These are phyloP conservation scores for Xenotilapia flavipinnis DNA, from an alignment of 2,113 vertebrate species.

Conservation along the genomic window DNA sequence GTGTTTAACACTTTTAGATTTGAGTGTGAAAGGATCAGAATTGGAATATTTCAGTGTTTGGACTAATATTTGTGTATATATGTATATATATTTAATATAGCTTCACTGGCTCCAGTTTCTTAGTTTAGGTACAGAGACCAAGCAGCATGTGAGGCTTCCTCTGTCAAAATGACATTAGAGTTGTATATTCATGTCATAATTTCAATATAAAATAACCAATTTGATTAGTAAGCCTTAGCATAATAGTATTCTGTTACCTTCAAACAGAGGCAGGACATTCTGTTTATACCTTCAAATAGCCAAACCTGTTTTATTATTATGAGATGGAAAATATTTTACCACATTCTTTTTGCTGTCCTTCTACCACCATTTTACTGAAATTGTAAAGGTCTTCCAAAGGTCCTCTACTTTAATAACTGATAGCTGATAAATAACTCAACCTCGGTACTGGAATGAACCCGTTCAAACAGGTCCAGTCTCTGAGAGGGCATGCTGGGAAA, in stretches of 20 bases:
- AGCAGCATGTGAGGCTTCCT: not conserved
- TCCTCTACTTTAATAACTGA: not conserved
- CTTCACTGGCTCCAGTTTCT: not conserved
- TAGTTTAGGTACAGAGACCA: not conserved
- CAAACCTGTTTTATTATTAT: not conserved
- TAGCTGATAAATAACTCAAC: not conserved
- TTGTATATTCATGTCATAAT: not conserved
- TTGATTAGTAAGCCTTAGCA: not conserved
- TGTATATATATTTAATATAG: not conserved
- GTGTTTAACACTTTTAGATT: not conserved
- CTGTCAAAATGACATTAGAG: not conserved
- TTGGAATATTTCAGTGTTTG: not conserved
- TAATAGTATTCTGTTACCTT: not conserved
- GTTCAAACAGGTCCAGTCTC: not conserved
- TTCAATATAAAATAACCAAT: not conserved
- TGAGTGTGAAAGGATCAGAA: not conserved
- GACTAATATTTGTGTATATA: fast-evolving
- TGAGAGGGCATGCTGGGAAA: not conserved
- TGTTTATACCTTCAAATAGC: not conserved
- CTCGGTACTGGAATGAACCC: fast-evolving
- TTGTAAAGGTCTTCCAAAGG: not conserved
- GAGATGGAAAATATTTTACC: not conserved
- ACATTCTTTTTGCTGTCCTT: not conserved
- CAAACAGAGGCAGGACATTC: not conserved
- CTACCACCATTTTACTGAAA: not conserved